Evolutionary conservation across 2,113 vertebrate species (phyloP), one percentile per base, ranked within the genome.

Genomic region (Tyrannus savana): DNA sequence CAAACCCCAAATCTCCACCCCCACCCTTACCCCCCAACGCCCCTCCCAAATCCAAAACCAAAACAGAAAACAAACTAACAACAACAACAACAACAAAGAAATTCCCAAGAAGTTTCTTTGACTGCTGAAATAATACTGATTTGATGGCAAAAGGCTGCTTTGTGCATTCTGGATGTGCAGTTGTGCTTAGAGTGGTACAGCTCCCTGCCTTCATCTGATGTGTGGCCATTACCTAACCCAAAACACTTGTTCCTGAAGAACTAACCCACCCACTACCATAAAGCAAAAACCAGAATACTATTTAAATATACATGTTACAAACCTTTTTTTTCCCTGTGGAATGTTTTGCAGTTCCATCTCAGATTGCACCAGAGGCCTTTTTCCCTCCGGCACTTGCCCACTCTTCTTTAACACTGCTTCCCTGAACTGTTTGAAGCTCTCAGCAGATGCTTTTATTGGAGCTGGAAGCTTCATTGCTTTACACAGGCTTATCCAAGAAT

Each of bases 381-480:
- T 98, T 49, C 98, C 67, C 77, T 97, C 95, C 52, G 94, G 97
- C 9, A 28, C 97, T 90, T 98, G 98, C 72, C 97, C 98, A 14
- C 95, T 98, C 82, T 98, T 99, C 86, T 99, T 98, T 66, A 99
- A 97, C 6, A 98, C 99, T 55, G 95, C 99, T 71, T 98, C 98
- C 74, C 97, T 98, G 93, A 99, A 99, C 37, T 98, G 97, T 91
- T 98, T 98, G 96, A 99, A 99, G 90, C 97, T 98, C 78, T 99
- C 98, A 72, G 97, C 98, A 16, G 99, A 99, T 5, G 99, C 97
- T 93, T 98, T 99, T 87, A 98, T 94, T 1, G 97, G 77, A 69
- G 97, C 58, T 11, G 98, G 94, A 53, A 95, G 78, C 71, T 80
- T 95, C 21, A 98, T 97, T 2, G 93, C 92, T 90, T 98, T 99